Percentiles rank a stretch among this genome's conserved stretches.
phyloP scores from a whole-genome alignment of 2,888 invertebrate species.

The Melinaea marsaeus region DNA sequence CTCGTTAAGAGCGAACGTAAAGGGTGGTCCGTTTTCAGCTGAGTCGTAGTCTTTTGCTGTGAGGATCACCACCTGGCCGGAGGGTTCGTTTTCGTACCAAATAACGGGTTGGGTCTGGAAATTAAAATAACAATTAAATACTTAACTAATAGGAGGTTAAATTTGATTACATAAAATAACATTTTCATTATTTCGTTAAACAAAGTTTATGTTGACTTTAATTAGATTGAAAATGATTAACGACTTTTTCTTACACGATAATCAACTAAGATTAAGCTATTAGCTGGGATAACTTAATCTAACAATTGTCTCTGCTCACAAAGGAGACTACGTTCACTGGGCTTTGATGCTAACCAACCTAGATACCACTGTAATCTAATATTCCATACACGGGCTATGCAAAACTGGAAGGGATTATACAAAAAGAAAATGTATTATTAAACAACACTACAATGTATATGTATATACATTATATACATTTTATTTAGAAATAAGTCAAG shows the following conservation, averaged over 20 bases:
- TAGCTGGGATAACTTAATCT: conserved; percentile 14
- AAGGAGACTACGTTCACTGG: conserved; percentile 33
- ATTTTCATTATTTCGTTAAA: no score
- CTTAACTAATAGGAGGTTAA: not conserved
- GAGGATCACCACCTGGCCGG: conserved; percentile 82
- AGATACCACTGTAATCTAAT: conserved; percentile 44
- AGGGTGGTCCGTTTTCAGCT: conserved; percentile 90
- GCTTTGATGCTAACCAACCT: conserved; percentile 37
- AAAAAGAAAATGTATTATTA: not conserved
- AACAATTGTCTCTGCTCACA: conserved; percentile 35
- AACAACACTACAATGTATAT: no score
- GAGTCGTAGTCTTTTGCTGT: conserved; percentile 90
- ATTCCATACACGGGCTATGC: conserved; percentile 30
- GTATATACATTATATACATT: no score
- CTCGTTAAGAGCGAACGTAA: conserved; percentile 83
- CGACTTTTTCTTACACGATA: conserved; percentile 5
- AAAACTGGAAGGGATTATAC: conserved; percentile 7
- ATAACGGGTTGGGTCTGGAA: conserved; percentile 85
- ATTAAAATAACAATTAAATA: not conserved
- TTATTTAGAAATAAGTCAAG: no score
- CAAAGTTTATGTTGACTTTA: no score
- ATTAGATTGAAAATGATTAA: no score
- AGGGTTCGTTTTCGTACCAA: conserved; percentile 88
- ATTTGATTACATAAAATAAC: no score
- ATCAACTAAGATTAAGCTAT: conserved; percentile 18